Evolutionary conservation across 2,113 vertebrate genomes (phyloP).

Genomic region (Calidris pugnax): DNA sequence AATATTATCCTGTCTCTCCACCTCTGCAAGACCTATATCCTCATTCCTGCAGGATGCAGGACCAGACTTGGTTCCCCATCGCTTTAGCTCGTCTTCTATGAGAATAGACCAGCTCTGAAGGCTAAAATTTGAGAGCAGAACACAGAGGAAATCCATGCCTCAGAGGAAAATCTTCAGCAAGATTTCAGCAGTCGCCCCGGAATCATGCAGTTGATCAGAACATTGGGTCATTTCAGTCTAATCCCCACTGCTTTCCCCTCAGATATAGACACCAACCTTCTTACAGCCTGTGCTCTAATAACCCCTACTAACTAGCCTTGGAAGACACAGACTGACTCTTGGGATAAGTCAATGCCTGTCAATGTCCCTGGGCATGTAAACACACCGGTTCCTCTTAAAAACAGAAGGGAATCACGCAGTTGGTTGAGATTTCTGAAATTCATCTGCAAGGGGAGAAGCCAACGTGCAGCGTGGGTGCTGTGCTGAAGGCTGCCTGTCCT

Average conservation of each 20-base stretch:
- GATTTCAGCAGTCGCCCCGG: not conserved
- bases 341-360: not conserved
- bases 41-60: not conserved
- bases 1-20: not conserved
- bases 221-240: not conserved
- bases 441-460: not conserved
- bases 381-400: not conserved
- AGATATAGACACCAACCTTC: not conserved
- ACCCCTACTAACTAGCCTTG: not conserved
- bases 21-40: not conserved
- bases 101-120: not conserved
- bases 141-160: not conserved
- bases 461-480: rapidly evolving
- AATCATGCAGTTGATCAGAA: not conserved
- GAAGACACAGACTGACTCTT: not conserved
- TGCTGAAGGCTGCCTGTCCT: not conserved
- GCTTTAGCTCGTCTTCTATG: not conserved
- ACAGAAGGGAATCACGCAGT: not conserved
- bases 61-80: not conserved
- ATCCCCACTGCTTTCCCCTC: not conserved
- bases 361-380: not conserved
- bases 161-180: not conserved
- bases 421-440: not conserved
- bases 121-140: not conserved
- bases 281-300: not conserved